phyloP scores from a whole-genome alignment of 1,140 invertebrate genomes.

The Drosophila murphyi region DNA sequence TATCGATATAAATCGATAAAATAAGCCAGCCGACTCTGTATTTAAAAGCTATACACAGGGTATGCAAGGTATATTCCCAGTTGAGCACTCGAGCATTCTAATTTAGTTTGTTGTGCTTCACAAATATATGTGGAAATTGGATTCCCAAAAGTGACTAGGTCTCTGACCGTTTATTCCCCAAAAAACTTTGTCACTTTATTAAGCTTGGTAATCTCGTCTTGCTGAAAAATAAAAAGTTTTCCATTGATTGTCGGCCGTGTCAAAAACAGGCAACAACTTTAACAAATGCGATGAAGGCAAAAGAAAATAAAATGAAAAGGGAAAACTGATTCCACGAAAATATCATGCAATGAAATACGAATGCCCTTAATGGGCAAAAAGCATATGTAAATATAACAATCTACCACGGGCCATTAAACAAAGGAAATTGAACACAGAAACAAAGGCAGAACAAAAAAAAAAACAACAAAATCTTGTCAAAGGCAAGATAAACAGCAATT shows the following conservation, averaged over 20 bases:
- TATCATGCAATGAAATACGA: constrained; percentile 31
- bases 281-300: not conserved
- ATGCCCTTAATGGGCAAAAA: constrained; percentile 60
- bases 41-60: no score
- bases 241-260: constrained; percentile 7
- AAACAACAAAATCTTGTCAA: constrained; percentile 23
- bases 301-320: constrained; percentile 4
- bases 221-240: constrained; percentile 3
- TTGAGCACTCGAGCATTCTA: no score
- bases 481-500: constrained; percentile 67
- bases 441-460: constrained; percentile 42
- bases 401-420: constrained; percentile 57
- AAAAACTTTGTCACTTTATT: constrained; percentile 8
- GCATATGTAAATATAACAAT: constrained; percentile 57
- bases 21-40: no score
- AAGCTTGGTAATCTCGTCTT: not conserved
- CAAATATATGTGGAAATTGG: no score
- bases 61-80: no score
- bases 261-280: constrained; percentile 14
- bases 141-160: not conserved
- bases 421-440: constrained; percentile 1
- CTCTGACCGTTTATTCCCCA: no score
- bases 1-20: no score
- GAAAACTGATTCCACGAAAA: constrained; percentile 12
- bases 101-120: no score